phyloP scores from a whole-genome alignment of 2,797 vertebrate species.

The Sebastolobus alascanus region DNA sequence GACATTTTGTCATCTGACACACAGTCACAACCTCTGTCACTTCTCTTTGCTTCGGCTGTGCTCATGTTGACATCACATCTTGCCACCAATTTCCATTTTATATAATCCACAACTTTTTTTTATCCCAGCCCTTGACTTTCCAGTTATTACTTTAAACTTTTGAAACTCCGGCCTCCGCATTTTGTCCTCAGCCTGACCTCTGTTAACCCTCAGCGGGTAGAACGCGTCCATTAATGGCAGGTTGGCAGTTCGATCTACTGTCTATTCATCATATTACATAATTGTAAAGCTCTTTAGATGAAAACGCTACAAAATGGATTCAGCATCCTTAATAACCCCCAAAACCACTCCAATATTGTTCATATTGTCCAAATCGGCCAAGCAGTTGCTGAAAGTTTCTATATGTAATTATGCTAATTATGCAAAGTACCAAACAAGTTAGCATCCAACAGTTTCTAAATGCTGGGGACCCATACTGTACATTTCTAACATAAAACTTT shows the following conservation, averaged over 20 bases:
- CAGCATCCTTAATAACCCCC: no score
- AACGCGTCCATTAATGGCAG: not conserved
- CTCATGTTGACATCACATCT: constrained; percentile 34
- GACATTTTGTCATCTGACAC: constrained; percentile 65
- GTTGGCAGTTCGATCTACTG: not conserved
- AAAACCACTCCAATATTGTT: no score
- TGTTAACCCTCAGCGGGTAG: not conserved
- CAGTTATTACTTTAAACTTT: not conserved
- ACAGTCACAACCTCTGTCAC: constrained; percentile 50
- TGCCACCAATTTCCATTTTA: constrained; percentile 31
- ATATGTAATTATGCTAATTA: no score
- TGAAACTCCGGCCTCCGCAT: not conserved
- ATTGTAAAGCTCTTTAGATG: not conserved
- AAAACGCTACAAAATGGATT: not conserved
- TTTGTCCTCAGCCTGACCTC: not conserved
- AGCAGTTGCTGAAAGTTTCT: no score
- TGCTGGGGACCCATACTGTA: no score
- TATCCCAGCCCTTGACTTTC: not conserved
- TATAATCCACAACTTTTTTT: constrained; percentile 6
- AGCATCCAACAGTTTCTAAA: no score
- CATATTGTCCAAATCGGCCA: no score
- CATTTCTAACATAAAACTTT: no score
- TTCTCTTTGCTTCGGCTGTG: constrained; percentile 35
- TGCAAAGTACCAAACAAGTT: no score
- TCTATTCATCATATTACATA: not conserved